A percentile compares a stretch with the other conserved stretches of the same genome.
Evolutionary conservation across 2,888 invertebrate genomes (phyloP).

Genomic region (Tetropium fuscum): DNA sequence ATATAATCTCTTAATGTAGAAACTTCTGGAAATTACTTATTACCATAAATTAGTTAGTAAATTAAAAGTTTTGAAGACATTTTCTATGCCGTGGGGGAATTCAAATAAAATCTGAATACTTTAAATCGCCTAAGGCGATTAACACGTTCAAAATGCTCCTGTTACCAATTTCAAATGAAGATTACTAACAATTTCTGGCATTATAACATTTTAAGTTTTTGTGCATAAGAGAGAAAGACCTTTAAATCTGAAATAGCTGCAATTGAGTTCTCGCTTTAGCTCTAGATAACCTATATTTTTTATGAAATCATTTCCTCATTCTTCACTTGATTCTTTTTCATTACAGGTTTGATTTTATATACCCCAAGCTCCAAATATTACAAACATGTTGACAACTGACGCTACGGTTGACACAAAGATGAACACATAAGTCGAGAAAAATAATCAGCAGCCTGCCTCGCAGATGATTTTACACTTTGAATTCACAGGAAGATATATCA

Average conservation of each 20-base stretch:
- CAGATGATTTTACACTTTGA: too few relatives aligned
- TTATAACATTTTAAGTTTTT: conserved; percentile 31
- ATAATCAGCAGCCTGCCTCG: too few relatives aligned
- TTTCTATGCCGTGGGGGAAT: conserved; percentile 31
- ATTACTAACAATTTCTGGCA: conserved; percentile 36
- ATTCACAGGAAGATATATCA: too few relatives aligned
- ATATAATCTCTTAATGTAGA: conserved; percentile 1
- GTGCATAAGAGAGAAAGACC: conserved; percentile 31
- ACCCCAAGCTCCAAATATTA: too few relatives aligned
- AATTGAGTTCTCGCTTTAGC: too few relatives aligned
- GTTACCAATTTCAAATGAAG: conserved; percentile 28
- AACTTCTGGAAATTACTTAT: conserved; percentile 41
- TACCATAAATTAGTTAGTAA: conserved; percentile 42
- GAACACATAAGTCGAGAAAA: too few relatives aligned
- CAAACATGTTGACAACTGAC: too few relatives aligned
- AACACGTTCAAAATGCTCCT: conserved; percentile 32
- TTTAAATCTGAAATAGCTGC: background rate
- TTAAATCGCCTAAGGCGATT: conserved; percentile 38
- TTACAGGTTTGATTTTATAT: too few relatives aligned
- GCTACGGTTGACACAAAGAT: too few relatives aligned
- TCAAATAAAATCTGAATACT: conserved; percentile 35
- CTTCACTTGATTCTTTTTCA: too few relatives aligned
- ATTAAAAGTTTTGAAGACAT: conserved; percentile 43
- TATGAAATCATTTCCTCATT: too few relatives aligned
- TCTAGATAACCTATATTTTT: too few relatives aligned